These are phyloP conservation scores for Etheostoma nigrum DNA, from an alignment of 2,797 vertebrate genomes.

Conservation along the genomic window DNA sequence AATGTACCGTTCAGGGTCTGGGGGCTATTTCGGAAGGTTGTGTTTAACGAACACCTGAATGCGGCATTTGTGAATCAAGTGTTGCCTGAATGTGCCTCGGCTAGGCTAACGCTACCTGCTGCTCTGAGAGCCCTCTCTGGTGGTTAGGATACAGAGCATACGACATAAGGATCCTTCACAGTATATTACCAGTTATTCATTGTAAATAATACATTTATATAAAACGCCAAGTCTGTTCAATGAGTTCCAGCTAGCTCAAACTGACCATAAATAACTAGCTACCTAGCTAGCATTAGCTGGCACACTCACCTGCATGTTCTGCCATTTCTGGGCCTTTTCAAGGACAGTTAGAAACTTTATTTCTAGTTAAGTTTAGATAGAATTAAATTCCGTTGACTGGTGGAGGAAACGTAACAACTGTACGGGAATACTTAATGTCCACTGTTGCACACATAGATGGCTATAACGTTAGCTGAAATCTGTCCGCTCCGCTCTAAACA, in stretches of 20 bases:
- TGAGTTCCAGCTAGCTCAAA: constrained; percentile 14
- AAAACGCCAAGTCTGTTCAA: background rate
- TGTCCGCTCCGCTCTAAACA: constrained; percentile 42
- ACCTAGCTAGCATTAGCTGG: constrained; percentile 47
- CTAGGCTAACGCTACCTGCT: constrained; percentile 32
- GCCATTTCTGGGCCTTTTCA: constrained; percentile 60
- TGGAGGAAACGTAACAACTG: background rate
- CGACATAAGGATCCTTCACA: too few species aligned
- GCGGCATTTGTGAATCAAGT: background rate
- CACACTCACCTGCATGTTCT: constrained; percentile 73
- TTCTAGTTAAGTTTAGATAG: background rate
- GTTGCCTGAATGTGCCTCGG: background rate
- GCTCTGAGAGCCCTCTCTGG: background rate
- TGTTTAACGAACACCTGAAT: background rate
- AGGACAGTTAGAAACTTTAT: background rate
- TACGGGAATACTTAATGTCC: background rate
- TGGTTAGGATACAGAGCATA: background rate
- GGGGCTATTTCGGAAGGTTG: fast-evolving
- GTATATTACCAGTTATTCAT: fast-evolving
- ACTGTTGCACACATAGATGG: constrained; percentile 23
- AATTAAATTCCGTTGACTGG: background rate
- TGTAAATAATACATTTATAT: background rate
- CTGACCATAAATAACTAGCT: constrained; percentile 40
- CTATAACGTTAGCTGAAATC: constrained; percentile 13
- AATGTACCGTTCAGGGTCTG: fast-evolving